These are phyloP conservation scores for Cricetomys ansorgei DNA, from an alignment of 2,113 vertebrate species.

Conservation along the genomic window DNA sequence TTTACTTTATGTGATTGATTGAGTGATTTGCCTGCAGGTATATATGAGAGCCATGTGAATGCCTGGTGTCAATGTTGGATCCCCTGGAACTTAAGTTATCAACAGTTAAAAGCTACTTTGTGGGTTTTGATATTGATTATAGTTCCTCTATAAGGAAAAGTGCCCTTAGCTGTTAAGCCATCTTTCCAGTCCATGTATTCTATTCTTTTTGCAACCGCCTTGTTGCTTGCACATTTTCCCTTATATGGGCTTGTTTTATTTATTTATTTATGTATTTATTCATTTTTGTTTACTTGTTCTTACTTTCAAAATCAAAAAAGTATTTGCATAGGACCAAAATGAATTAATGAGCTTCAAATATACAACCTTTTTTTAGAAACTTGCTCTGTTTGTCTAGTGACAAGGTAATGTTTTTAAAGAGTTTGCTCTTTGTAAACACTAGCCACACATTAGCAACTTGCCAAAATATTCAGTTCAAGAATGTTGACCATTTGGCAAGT, in stretches of 20 bases:
- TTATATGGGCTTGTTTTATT: neutral
- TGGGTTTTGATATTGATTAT: neutral
- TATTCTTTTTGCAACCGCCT: neutral
- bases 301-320: neutral
- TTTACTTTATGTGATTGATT: neutral
- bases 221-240: neutral
- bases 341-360: neutral
- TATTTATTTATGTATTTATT: neutral
- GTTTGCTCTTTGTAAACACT: neutral
- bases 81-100: neutral
- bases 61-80: neutral
- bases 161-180: neutral
- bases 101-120: neutral
- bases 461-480: conserved; percentile 36
- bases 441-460: neutral
- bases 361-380: neutral
- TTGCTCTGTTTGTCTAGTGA: neutral
- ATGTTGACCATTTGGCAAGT: neutral
- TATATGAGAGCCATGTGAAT: too few relatives aligned
- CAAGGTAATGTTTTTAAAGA: neutral
- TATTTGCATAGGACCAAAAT: neutral
- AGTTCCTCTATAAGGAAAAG: neutral
- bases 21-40: neutral
- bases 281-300: neutral
- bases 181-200: neutral